A percentile compares a stretch with the other conserved stretches of the same genome.
Evolutionary conservation across 2,113 vertebrate species (phyloP).

Genomic region (Phaetusa simplex): DNA sequence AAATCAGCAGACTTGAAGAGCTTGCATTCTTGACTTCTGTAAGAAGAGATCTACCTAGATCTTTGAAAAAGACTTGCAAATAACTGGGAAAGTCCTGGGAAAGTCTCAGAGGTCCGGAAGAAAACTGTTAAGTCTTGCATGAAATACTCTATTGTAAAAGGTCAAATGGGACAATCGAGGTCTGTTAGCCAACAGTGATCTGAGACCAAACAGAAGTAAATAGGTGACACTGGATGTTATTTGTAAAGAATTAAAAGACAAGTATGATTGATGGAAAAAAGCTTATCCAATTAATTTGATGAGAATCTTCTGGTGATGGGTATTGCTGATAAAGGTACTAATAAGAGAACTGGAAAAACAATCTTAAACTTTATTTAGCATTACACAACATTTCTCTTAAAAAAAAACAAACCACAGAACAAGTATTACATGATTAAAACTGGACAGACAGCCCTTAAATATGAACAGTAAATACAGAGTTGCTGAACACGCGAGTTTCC

Average conservation of each 20-base stretch:
- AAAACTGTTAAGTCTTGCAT: background rate
- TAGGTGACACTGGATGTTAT: background rate
- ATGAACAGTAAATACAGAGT: background rate
- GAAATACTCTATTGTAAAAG: background rate
- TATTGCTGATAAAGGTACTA: background rate
- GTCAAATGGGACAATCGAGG: background rate
- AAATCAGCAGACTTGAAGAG: background rate
- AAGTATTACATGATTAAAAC: background rate
- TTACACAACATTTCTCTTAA: background rate
- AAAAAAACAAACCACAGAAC: background rate
- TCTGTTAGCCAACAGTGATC: background rate
- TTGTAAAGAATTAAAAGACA: background rate
- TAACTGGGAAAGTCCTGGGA: background rate
- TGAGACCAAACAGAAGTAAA: background rate
- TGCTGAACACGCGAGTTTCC: background rate
- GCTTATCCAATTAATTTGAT: background rate
- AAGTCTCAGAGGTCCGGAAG: background rate
- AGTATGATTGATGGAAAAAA: background rate
- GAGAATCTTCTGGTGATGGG: background rate
- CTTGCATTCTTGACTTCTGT: background rate
- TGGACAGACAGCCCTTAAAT: background rate
- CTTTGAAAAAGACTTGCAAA: background rate
- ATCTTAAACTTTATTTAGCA: background rate
- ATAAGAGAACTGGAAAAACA: background rate
- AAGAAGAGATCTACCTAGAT: background rate